Percentiles rank a stretch among this genome's conserved stretches.
Evolutionary conservation across 2,888 invertebrate species (phyloP).

Genomic region (Lordiphosa fenestrarum): DNA sequence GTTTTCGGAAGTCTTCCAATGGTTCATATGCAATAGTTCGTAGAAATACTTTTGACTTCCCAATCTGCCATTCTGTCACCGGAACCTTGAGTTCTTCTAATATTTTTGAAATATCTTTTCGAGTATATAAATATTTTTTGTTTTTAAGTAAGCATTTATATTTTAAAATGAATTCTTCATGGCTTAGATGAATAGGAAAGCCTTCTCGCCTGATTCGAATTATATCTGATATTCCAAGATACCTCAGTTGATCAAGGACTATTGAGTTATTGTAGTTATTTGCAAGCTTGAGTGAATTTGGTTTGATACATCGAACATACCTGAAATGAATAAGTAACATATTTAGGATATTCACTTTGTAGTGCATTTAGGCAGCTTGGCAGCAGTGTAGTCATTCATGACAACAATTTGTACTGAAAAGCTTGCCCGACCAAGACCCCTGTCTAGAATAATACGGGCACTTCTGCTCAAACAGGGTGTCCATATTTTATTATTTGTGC

Average conservation of each 20-base stretch:
- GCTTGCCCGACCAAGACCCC: no score
- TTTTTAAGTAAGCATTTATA: slow-evolving; percentile 86
- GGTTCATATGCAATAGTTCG: slow-evolving; percentile 90
- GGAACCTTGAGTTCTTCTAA: slow-evolving; percentile 86
- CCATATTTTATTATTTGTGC: no score
- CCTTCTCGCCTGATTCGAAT: slow-evolving; percentile 94
- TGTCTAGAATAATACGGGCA: no score
- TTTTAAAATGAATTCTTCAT: slow-evolving; percentile 87
- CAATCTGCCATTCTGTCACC: slow-evolving; percentile 92
- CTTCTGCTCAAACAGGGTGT: no score
- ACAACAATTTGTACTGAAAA: no score
- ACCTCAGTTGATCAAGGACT: slow-evolving; percentile 92
- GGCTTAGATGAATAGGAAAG: slow-evolving; percentile 91
- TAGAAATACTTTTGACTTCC: slow-evolving; percentile 92
- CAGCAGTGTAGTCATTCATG: no score
- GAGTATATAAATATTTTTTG: slow-evolving; percentile 59
- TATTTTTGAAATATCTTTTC: slow-evolving; percentile 77
- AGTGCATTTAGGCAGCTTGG: no score
- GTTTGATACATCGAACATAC: slow-evolving; percentile 96
- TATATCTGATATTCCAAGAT: slow-evolving; percentile 96
- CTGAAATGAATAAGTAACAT: slow-evolving; percentile 74
- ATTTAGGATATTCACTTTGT: no score
- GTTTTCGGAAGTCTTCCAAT: slow-evolving; percentile 89
- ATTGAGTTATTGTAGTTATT: slow-evolving; percentile 89
- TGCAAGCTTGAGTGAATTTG: slow-evolving; percentile 91